Evolutionary conservation across 2,888 invertebrate species (phyloP).

Genomic region (Limnephilus auricula): DNA sequence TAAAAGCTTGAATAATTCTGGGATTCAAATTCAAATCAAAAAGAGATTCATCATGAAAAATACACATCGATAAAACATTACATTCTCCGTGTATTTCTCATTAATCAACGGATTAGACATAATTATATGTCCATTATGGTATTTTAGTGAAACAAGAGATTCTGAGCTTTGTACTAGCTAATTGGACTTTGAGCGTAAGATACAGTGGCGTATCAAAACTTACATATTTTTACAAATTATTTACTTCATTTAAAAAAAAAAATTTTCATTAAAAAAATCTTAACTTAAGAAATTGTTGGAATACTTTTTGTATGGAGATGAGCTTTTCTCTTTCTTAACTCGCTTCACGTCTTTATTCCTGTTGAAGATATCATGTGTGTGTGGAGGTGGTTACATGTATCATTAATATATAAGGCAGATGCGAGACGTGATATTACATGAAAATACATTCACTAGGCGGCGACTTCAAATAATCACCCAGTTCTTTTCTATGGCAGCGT

Average conservation of each 20-base stretch:
- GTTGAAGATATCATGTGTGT: too few species aligned
- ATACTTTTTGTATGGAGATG: neutral
- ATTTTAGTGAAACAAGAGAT: neutral
- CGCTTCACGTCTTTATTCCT: too few species aligned
- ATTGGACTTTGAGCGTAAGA: neutral
- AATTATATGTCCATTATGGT: neutral
- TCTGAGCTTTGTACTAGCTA: neutral
- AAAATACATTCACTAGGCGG: too few species aligned
- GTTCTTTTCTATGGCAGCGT: too few species aligned
- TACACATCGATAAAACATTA: neutral
- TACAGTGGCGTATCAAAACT: neutral
- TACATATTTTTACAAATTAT: neutral
- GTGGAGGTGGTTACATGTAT: too few species aligned
- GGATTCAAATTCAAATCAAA: neutral
- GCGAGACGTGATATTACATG: too few species aligned
- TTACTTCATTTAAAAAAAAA: too few species aligned
- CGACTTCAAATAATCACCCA: too few species aligned
- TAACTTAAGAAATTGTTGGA: too few species aligned
- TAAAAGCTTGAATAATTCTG: neutral
- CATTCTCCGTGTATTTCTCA: neutral
- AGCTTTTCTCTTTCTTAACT: too few species aligned
- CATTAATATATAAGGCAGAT: too few species aligned
- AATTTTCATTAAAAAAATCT: too few species aligned
- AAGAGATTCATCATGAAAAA: neutral
- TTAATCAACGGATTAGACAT: neutral